A percentile compares a stretch with the other conserved stretches of the same genome.
These are phyloP conservation scores for Pithys albifrons DNA, from an alignment of 2,113 vertebrate species.

Conservation along the genomic window DNA sequence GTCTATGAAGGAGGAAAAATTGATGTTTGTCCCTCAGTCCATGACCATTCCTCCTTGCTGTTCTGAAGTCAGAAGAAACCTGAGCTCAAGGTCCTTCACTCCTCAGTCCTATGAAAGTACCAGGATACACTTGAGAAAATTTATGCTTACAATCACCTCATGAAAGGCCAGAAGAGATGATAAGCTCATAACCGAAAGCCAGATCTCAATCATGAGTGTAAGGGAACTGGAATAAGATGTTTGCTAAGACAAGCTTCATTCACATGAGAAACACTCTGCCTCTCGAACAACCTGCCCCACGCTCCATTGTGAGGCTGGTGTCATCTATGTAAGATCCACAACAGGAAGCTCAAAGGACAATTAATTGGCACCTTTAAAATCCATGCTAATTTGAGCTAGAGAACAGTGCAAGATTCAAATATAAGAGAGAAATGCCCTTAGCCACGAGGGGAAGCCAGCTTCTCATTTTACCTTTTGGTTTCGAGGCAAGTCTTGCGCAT, in stretches of 20 bases:
- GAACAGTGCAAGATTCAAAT: neutral
- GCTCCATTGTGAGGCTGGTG: neutral
- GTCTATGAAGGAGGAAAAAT: neutral
- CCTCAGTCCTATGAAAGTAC: neutral
- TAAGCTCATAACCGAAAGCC: neutral
- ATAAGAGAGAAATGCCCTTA: neutral
- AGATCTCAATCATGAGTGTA: neutral
- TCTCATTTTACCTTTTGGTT: slow-evolving; percentile 91
- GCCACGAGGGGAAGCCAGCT: neutral
- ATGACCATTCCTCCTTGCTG: neutral
- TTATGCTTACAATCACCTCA: neutral
- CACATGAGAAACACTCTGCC: neutral
- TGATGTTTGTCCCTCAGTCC: neutral
- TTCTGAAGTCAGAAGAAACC: neutral
- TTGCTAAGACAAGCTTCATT: neutral
- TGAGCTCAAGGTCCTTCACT: neutral
- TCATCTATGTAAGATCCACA: neutral
- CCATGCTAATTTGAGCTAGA: neutral
- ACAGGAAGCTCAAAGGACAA: neutral
- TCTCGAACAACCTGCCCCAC: neutral
- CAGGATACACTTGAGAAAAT: neutral
- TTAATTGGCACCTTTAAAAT: neutral
- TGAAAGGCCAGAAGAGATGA: neutral
- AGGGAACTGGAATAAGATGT: neutral
- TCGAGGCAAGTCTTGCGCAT: slow-evolving; percentile 89